Percentiles rank a stretch among this genome's conserved stretches.
These are phyloP conservation scores for Melanostigma gelatinosum DNA, from an alignment of 2,113 vertebrate genomes.

Conservation along the genomic window DNA sequence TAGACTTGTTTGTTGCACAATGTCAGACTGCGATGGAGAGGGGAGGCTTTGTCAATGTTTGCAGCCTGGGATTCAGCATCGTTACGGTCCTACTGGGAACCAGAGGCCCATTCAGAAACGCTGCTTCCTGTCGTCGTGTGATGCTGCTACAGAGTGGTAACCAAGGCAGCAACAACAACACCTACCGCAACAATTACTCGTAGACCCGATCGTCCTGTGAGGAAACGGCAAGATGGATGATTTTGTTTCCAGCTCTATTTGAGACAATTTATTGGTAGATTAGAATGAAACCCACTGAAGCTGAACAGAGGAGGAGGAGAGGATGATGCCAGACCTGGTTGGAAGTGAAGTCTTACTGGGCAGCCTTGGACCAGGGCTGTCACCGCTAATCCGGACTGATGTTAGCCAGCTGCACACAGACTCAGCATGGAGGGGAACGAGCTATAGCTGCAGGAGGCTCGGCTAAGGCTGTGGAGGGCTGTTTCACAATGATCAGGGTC, in stretches of 20 bases:
- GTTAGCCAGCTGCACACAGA: constrained; percentile 60
- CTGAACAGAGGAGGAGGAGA: constrained; percentile 4
- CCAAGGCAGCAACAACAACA: not conserved
- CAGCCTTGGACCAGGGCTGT: constrained; percentile 40
- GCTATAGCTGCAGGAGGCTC: constrained; percentile 40
- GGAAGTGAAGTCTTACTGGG: constrained; percentile 21
- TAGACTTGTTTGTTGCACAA: constrained; percentile 50
- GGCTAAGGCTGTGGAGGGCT: constrained; percentile 13
- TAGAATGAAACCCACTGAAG: not conserved
- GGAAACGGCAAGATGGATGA: not conserved
- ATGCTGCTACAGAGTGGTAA: not conserved
- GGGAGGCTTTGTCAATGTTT: constrained; percentile 18
- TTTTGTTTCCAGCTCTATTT: constrained; percentile 8
- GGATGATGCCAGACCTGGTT: not conserved
- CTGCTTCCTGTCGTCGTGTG: not conserved
- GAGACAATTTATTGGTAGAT: constrained; percentile 18
- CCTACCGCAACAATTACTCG: not conserved
- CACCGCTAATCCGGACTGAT: constrained; percentile 56
- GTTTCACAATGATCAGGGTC: constrained; percentile 52
- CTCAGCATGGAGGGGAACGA: constrained; percentile 46
- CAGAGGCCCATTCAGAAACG: constrained; percentile 8
- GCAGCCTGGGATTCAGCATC: constrained; percentile 3
- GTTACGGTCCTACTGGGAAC: not conserved
- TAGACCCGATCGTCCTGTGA: not conserved
- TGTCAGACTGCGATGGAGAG: constrained; percentile 5